Conservation (phyloP, 2,797 vertebrate genomes). For the Microctenopoma steveboyesi region DNA sequence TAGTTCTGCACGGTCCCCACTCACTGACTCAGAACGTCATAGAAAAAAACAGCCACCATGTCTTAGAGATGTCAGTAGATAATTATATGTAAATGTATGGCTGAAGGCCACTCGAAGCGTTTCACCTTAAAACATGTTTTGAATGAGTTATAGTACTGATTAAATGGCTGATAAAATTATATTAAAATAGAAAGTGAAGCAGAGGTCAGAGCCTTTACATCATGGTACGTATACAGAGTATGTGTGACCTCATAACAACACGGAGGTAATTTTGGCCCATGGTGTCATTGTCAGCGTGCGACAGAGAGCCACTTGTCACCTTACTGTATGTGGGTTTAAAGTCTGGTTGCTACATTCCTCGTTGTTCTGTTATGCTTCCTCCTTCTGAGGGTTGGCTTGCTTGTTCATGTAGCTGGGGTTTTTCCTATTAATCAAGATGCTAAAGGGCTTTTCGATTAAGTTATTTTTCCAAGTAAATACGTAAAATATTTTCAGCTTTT, state of each 20-base stretch:
- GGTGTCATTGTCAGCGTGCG: slow-evolving; percentile 58
- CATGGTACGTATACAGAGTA: background rate
- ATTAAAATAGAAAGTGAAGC: background rate
- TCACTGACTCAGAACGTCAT: slow-evolving; percentile 5
- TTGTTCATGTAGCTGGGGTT: too few species aligned
- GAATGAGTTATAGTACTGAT: background rate
- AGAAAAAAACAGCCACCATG: background rate
- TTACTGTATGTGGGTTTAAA: slow-evolving; percentile 75
- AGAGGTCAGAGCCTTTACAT: background rate
- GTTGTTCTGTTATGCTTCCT: slow-evolving; percentile 72
- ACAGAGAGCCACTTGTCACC: slow-evolving; percentile 71
- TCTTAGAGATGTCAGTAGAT: background rate
- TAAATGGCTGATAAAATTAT: background rate
- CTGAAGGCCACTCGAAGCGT: background rate
- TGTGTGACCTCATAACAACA: slow-evolving; percentile 12
- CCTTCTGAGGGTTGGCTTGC: slow-evolving; percentile 21
- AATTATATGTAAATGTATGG: background rate
- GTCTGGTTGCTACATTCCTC: slow-evolving; percentile 84
- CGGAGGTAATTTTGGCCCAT: slow-evolving; percentile 20
- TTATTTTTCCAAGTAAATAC: background rate
- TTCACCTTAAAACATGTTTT: background rate
- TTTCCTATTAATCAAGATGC: too few species aligned
- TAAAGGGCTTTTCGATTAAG: background rate
- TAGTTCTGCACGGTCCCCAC: slow-evolving; percentile 2
- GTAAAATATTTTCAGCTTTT: background rate